These are phyloP conservation scores for Chrysogorgia sp. DNA, from an alignment of 92 coral and sea anemone genomes.

Conservation along the genomic window DNA sequence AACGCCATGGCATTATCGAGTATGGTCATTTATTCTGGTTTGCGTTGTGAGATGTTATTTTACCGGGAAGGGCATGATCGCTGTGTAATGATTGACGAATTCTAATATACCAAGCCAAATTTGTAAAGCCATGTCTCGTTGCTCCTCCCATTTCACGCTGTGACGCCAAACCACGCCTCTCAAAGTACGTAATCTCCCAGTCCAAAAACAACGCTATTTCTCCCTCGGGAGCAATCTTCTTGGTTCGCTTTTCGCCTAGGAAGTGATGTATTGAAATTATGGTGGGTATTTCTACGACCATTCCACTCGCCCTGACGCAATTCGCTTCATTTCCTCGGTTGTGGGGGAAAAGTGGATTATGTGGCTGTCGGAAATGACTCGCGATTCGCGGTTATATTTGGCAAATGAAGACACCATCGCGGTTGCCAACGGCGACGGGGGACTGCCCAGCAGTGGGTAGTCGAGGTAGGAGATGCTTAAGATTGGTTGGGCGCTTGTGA, in stretches of 20 bases:
- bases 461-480: no score
- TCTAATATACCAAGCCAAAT: not conserved
- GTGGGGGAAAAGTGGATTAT: slow-evolving; percentile 30
- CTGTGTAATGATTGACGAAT: not conserved
- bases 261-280: not conserved
- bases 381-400: slow-evolving; percentile 33
- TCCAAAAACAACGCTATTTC: not conserved
- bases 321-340: not conserved
- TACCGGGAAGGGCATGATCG: not conserved
- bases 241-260: not conserved
- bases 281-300: not conserved
- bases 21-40: not conserved
- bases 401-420: not conserved
- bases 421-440: slow-evolving; percentile 14
- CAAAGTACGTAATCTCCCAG: not conserved
- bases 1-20: not conserved
- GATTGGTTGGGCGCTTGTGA: slow-evolving; percentile 9
- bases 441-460: slow-evolving; percentile 26
- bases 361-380: slow-evolving; percentile 30
- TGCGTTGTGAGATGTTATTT: not conserved
- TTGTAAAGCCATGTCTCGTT: not conserved
- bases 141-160: not conserved
- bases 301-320: no score
- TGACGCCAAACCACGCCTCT: slow-evolving; percentile 9
- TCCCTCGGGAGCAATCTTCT: not conserved